Conservation (phyloP, 2,888 invertebrate genomes). For the Amphipyra tragopoginis region DNA sequence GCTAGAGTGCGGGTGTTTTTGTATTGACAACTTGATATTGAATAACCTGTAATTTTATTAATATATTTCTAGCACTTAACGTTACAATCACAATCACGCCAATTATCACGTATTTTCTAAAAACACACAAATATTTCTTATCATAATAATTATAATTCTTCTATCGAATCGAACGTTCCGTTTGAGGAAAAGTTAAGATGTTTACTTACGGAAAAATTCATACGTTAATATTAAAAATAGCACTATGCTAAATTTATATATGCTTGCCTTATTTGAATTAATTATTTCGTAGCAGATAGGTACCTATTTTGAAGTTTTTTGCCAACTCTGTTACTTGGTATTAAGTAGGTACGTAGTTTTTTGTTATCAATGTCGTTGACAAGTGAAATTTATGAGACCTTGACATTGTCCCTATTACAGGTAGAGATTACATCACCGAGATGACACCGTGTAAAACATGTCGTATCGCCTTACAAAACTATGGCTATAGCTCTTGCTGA, state of each 20-base stretch:
- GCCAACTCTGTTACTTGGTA: neutral
- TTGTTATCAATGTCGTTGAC: conserved; percentile 35
- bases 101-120: conserved; percentile 5
- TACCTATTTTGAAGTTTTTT: conserved; percentile 13
- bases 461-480: conserved; percentile 76
- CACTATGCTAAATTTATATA: conserved; percentile 2
- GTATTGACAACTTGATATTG: conserved; percentile 4
- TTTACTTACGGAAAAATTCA: conserved; percentile 10
- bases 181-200: conserved; percentile 27
- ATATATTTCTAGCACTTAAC: neutral
- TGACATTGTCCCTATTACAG: conserved; percentile 80
- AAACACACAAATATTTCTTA: neutral
- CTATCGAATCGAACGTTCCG: conserved; percentile 6
- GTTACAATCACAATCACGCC: neutral
- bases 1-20: conserved; percentile 1
- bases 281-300: conserved; percentile 23
- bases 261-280: conserved; percentile 6
- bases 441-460: conserved; percentile 69
- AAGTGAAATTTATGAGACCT: conserved; percentile 77
- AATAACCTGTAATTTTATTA: neutral
- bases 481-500: conserved; percentile 60
- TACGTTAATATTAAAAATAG: conserved; percentile 26
- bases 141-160: neutral
- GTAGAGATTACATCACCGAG: conserved; percentile 72
- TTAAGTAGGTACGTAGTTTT: conserved; percentile 9